Evolutionary conservation across 2,113 vertebrate species (phyloP), one percentile per base, ranked within the genome.

Genomic region (Fukomys damarensis): DNA sequence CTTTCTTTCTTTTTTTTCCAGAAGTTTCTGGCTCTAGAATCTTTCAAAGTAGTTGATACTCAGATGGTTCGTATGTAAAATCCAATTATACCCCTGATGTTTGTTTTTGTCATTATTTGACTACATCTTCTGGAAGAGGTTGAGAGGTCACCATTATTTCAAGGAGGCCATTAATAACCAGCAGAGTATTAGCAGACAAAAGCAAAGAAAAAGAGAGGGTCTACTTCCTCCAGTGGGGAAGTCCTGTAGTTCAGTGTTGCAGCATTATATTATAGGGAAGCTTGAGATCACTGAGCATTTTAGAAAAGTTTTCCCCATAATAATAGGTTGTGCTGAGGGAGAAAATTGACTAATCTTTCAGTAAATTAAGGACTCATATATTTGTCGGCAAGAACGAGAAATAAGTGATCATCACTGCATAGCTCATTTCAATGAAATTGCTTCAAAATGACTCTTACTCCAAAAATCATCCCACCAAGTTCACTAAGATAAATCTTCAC

Each of bases 361-460:
- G 85, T 94, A 72, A 83, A 66, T 86, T 84, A 93, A 86, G 89
- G 68, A 79, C 28, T 79, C 46, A 89, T 77, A 28, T 80, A 56
- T 63, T 87, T 95, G 7, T 66, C 74, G 61, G 49, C 54, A 96
- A 91, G n/a, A 95, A 84, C 85, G 72, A 66, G 54, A 89, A 93
- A 30, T 77, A 66, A 89, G 38, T 93, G 66, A 43, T 86, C 58
- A 87, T 80, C 65, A 74, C 83, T 74, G 49, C 68, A 28, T 46
- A 95, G 38, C 13, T 54, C 63, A 81, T 95, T 87, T 96, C 65
- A 87, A 38, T 74, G 46, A 94, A 83, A 96, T 82, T 86, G 77
- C 88, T 96, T 94, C 76, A 86, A 86, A 91, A 93, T 77, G 80
- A 89, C 89, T 94, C 9, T 59, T 91, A 68, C 92, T 79, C 63